Base-by-base conservation (phyloP, 1,140 invertebrate species). In the Lepidostoma basale region DNA sequence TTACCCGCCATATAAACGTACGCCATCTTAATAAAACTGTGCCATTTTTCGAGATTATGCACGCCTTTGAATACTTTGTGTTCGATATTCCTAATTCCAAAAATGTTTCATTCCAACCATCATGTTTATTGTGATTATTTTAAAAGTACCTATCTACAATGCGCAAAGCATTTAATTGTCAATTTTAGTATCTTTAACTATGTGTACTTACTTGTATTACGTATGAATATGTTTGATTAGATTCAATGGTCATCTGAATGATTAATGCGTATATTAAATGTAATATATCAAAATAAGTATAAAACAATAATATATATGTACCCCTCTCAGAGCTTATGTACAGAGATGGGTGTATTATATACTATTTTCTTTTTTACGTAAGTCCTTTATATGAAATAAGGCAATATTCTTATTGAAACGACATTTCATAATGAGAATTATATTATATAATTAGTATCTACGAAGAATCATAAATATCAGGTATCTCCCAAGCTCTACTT, bases 31-130 rank as follows among this genome's bases (percentile, higher is more conserved):
- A n/a, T 42, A 26, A 20, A 40, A n/a, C 9, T 23, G 56, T 60
- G 56, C 56, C 56, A 60, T 60, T 42, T 30, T 42, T 40, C 16
- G 14, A 8, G 10, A 14, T 42, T 23, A 39, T 33, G 30, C 12
- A 5, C 5, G 12, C 12, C 6, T 42, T 8, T 30, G 6, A 4
- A 10, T 23, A 25, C 23, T 25, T 44, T 42, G 36, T 22, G 40
- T 60, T n/a, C 16, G 28, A 28, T 26, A 12, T 26, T 60, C 56
- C 39, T 60, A 16, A 60, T 60, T 60, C 56, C 56, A 60, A 60
- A 60, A 60, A 14, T 28, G 14, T 42, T 33, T n/a, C 56, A 60
- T 60, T 60, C 56, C 56, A 60, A 45, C 25, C 22, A 25, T 60
- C 36, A n/a, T n/a, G 25, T 10, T n/a, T 42, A 40, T 12, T 16